Evolutionary conservation across 2,888 invertebrate genomes (phyloP), one percentile per base, ranked within the genome.

Genomic region (Dolichopus griseipennis): DNA sequence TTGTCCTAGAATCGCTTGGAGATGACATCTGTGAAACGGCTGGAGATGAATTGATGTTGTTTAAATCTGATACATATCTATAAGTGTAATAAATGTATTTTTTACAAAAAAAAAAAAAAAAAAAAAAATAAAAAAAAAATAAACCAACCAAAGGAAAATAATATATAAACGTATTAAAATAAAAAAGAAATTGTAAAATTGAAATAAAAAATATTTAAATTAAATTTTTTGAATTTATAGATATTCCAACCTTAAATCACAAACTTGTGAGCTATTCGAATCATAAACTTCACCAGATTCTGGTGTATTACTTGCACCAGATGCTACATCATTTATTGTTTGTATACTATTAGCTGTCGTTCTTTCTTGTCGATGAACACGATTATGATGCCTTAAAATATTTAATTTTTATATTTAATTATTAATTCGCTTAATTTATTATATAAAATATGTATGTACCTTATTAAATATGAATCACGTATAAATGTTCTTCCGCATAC

Each of bases 401-500:
- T 27, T 43, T 15, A 64, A 67, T 15, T 65, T n/a, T 20, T 7
- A 21, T 20, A 33, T 33, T 37, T 4, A 41, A 22, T 65, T 65
- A 64, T n/a, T 15, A 64, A n/a, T 34, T 18, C 4, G 18, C 5
- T 20, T 64, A 0, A 27, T 18, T 64, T 18, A 34, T 7, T 34
- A 33, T 18, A 15, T 52, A 18, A n/a, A 37, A 37, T 20, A 5
- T 27, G 37, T 21, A 8, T n/a, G 9, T 77, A 84, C 82, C 90
- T 83, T 78, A 91, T 90, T 72, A 91, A 84, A 82, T 90, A 90
- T 78, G 90, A 89, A 82, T 91, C 90, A 74, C 90, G 85, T 70
- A 89, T 88, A 78, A 91, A 91, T 66, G 87, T 88, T 69, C 89
- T 86, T 2, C 89, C 88, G 77, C 91, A 91, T 43, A 89, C 86